Evolutionary conservation across 2,797 vertebrate species (phyloP), one percentile per base, ranked within the genome.

Genomic region (Somateria mollissima): DNA sequence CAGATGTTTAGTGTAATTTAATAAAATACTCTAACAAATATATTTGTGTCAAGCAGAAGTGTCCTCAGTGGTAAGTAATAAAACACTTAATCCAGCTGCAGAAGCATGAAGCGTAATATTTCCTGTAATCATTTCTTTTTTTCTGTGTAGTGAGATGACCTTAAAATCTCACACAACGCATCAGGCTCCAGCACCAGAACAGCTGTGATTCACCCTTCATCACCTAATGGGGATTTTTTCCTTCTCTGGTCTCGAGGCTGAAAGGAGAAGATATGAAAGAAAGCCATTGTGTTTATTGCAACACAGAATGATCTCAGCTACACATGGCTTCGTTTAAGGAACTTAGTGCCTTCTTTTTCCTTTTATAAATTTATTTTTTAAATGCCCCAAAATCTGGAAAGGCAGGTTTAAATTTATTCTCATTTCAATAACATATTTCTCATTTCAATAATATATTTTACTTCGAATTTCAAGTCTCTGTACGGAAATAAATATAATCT

Each of bases 1-100:
- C 92, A 96, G 90, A 95, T 95, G 84, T 92, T 96, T 96, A 67
- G 65, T 87, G 75, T 96, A 92, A 96, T 97, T 94, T 92, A 96
- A 97, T 95, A 94, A 95, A 97, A 96, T 91, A 82, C 90, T 91
- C 87, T 88, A 86, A 93, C 87, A 96, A 95, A 96, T 97, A 92
- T 80, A 90, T 94, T 97, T 94, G 92, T 96, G 95, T 96, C 94
- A 91, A 94, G 49, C 91, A 95, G 76, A 96, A 97, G 74, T 76
- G 87, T 96, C 85, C 95, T 96, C 83, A 16, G 91, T 45, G 83
- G 92, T 97, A 92, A 94, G 95, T 96, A 96, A 96, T 96, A 95
- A 95, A 97, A 92, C 92, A 94, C 71, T 96, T 94, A 96, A 96
- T 96, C 85, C 94, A 94, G 87, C 82, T 85, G 67, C 89, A 94